Conservation (phyloP, 2,113 vertebrate genomes). For the Albula glossodonta region DNA sequence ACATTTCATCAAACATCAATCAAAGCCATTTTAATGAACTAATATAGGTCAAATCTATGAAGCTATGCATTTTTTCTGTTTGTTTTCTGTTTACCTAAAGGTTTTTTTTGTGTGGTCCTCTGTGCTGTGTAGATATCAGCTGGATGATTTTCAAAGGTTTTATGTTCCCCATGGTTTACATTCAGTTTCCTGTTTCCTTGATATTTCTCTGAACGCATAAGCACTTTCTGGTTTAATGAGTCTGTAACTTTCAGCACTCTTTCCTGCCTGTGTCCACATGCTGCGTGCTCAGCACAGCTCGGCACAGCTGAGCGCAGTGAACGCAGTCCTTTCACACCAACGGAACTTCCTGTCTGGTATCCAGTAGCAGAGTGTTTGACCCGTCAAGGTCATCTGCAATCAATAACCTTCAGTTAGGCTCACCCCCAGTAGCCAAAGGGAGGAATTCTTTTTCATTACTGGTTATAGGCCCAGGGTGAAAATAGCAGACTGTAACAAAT, state of each 20-base stretch:
- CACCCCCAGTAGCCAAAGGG: background rate
- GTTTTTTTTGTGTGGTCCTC: too few relatives aligned
- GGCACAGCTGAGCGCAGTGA: background rate
- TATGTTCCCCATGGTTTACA: background rate
- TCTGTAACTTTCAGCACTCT: background rate
- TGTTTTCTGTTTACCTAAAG: too few relatives aligned
- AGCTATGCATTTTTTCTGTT: too few relatives aligned
- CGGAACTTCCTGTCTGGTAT: background rate
- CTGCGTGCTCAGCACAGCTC: background rate
- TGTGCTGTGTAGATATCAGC: background rate
- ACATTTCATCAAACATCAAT: too few relatives aligned
- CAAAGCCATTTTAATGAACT: too few relatives aligned
- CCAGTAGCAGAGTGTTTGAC: conserved; percentile 1
- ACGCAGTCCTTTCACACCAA: background rate
- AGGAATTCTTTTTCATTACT: background rate
- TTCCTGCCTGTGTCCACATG: background rate
- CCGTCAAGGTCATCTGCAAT: conserved; percentile 34
- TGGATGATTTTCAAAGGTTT: background rate
- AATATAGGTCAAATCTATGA: too few relatives aligned
- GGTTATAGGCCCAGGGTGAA: background rate
- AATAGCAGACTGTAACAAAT: background rate
- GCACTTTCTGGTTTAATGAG: background rate
- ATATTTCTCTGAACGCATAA: background rate
- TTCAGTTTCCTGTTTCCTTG: background rate
- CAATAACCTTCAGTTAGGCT: conserved; percentile 24